Percentiles rank a stretch among this genome's conserved stretches.
These are phyloP conservation scores for Aviceda subcristata DNA, from an alignment of 2,113 vertebrate genomes.

Conservation along the genomic window DNA sequence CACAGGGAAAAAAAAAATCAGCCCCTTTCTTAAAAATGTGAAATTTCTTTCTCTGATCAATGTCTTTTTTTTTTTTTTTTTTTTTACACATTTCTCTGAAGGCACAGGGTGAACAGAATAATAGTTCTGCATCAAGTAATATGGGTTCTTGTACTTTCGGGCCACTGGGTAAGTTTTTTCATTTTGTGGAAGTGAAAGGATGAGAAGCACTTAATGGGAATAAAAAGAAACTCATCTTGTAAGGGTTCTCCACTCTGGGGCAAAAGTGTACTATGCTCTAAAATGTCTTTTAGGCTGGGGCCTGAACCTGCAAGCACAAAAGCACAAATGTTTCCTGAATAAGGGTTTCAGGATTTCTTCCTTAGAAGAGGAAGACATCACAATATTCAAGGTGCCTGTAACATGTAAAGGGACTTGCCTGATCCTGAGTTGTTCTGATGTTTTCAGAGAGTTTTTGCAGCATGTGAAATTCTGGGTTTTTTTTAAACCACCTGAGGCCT, in stretches of 20 bases:
- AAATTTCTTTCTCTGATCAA: background rate
- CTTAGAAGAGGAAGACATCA: background rate
- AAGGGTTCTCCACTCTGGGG: background rate
- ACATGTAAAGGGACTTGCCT: background rate
- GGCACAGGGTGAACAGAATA: constrained; percentile 88
- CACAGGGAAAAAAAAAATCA: background rate
- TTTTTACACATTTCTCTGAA: constrained; percentile 55
- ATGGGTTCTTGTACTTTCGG: constrained; percentile 87
- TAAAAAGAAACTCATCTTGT: background rate
- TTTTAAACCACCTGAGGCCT: background rate
- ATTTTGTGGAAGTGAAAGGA: background rate
- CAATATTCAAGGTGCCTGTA: background rate
- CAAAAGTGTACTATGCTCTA: background rate
- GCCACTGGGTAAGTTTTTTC: constrained; percentile 80
- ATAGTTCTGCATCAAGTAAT: constrained; percentile 83
- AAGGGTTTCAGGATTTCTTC: background rate
- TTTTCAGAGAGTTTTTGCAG: background rate
- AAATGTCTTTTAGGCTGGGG: background rate
- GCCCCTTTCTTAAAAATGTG: background rate
- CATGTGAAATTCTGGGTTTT: background rate
- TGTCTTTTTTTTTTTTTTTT: background rate
- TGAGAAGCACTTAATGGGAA: background rate
- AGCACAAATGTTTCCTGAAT: background rate
- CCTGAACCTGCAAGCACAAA: background rate
- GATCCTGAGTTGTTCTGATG: background rate